Percentiles rank a stretch among this genome's conserved stretches.
Conservation (phyloP, 35 echinoderm and acorn worm species). For the Lytechinus variegatus region DNA sequence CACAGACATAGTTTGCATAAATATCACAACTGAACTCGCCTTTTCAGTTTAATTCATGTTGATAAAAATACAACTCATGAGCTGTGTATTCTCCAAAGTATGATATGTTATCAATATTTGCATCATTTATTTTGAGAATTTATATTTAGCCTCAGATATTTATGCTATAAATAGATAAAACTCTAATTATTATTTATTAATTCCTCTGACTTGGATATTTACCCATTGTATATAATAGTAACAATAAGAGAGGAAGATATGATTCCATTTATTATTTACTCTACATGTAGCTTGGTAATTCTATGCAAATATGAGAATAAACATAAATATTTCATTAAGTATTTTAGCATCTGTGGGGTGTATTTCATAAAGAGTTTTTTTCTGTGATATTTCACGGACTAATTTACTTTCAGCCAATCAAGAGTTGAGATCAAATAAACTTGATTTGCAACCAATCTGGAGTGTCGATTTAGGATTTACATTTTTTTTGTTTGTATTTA, state of each 20-base stretch:
- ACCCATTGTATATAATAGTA: not conserved
- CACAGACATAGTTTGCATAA: too few species aligned
- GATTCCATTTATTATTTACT: not conserved
- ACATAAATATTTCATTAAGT: too few species aligned
- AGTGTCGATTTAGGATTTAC: too few species aligned
- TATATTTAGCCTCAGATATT: not conserved
- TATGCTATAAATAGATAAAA: not conserved
- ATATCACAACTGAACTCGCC: too few species aligned
- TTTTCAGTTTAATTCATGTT: too few species aligned
- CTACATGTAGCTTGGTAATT: not conserved
- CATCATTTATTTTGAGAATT: not conserved
- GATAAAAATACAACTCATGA: not conserved
- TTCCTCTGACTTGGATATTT: not conserved
- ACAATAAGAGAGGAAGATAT: not conserved
- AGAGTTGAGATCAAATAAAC: too few species aligned
- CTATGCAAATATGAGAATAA: not conserved
- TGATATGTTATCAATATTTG: not conserved
- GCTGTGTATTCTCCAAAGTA: not conserved
- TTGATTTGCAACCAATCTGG: too few species aligned
- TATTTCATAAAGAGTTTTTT: too few species aligned
- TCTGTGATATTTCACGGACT: too few species aligned
- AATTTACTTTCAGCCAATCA: too few species aligned
- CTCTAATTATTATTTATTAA: not conserved
- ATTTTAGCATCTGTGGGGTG: too few species aligned
- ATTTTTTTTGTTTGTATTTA: too few species aligned